These are phyloP conservation scores for Dipodomys merriami DNA, from an alignment of 2,113 vertebrate genomes.

Conservation along the genomic window DNA sequence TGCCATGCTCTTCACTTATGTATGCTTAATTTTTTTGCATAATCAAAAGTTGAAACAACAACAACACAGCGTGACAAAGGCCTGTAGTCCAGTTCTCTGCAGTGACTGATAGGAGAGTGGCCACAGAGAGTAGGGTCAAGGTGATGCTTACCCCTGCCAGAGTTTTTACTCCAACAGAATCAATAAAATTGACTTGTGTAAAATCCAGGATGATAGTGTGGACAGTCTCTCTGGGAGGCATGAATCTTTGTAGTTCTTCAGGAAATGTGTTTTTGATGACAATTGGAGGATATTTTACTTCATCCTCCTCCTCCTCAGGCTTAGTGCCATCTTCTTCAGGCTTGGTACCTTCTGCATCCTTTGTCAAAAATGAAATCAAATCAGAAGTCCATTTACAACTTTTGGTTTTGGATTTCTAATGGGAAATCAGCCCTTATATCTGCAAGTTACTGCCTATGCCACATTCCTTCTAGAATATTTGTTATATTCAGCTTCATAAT, in stretches of 20 bases:
- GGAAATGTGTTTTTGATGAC: conserved; percentile 72
- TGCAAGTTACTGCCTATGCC: neutral
- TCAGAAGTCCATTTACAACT: neutral
- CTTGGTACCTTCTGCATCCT: conserved; percentile 85
- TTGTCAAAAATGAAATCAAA: conserved; percentile 72
- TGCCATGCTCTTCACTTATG: neutral
- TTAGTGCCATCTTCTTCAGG: conserved; percentile 84
- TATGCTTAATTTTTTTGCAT: conserved; percentile 3
- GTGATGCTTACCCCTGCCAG: conserved; percentile 90
- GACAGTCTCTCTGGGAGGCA: conserved; percentile 83
- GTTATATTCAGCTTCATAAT: neutral
- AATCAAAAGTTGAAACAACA: neutral
- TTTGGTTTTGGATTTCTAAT: neutral
- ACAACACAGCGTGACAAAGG: neutral
- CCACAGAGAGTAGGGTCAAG: neutral
- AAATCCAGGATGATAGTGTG: conserved; percentile 95
- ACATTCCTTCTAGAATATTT: conserved; percentile 27
- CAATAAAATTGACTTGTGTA: conserved; percentile 92
- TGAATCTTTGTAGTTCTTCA: conserved; percentile 87
- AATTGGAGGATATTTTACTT: conserved; percentile 82
- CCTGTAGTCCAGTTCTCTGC: neutral
- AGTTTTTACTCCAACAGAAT: conserved; percentile 96
- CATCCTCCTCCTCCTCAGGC: conserved; percentile 87
- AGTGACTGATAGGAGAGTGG: neutral
- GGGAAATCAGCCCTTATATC: neutral